Evolutionary conservation across 2,888 invertebrate species (phyloP).

Genomic region (Vanessa cardui): DNA sequence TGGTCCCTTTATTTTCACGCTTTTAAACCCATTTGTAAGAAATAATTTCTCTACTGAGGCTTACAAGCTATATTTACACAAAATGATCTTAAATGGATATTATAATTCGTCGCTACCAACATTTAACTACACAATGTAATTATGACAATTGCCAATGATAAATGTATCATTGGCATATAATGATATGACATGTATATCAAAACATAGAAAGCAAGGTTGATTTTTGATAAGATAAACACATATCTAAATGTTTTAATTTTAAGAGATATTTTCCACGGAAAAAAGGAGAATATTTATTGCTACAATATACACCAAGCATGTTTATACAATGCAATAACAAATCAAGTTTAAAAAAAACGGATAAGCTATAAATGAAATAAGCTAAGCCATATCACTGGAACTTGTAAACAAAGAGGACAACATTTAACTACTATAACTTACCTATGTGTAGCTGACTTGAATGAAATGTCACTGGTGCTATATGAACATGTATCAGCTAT

Average conservation of each 20-base stretch:
- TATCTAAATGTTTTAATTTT: background rate
- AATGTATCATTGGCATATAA: no score
- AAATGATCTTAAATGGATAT: no score
- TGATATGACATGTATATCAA: background rate
- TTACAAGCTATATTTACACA: no score
- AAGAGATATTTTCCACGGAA: no score
- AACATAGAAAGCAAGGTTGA: slow-evolving; percentile 7
- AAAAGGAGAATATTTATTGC: no score
- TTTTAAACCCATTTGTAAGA: no score
- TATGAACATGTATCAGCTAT: slow-evolving; percentile 44
- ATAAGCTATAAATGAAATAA: background rate
- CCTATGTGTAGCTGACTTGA: slow-evolving; percentile 39
- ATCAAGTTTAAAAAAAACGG: background rate
- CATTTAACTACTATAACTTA: slow-evolving; percentile 36
- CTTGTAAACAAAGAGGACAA: slow-evolving; percentile 31
- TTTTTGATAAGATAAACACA: background rate
- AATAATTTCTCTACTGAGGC: no score
- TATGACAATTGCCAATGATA: background rate
- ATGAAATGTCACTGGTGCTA: slow-evolving; percentile 45
- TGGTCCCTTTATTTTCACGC: no score
- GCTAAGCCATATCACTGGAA: background rate
- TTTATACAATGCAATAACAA: no score
- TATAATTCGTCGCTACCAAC: no score
- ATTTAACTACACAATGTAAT: background rate
- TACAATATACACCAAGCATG: no score